Percentiles rank a stretch among this genome's conserved stretches.
These are phyloP conservation scores for Ursus arctos DNA, from an alignment of 2,113 vertebrate genomes.

Conservation along the genomic window DNA sequence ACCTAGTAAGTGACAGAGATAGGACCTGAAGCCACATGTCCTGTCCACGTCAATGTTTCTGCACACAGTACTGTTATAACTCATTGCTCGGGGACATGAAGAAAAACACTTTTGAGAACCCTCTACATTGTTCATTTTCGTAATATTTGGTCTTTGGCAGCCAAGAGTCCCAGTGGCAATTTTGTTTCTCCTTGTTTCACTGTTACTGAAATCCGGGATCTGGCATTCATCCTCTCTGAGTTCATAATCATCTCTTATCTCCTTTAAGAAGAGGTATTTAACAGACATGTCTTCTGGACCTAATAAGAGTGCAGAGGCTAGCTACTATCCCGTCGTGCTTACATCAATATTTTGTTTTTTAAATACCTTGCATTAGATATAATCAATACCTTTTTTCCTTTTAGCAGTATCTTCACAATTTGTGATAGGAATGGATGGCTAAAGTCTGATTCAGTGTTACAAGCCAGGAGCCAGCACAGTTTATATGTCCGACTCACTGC, in stretches of 20 bases:
- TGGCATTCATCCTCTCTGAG: background rate
- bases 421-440: background rate
- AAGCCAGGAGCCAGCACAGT: background rate
- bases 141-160: conserved; percentile 4
- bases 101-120: background rate
- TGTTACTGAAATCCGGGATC: background rate
- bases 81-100: background rate
- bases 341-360: conserved; percentile 19
- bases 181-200: background rate
- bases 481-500: background rate
- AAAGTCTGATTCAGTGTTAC: background rate
- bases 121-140: background rate
- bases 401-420: background rate
- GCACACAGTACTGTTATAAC: too few species aligned
- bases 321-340: background rate
- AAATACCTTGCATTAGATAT: background rate
- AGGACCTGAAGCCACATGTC: background rate
- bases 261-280: background rate
- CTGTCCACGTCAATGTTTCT: background rate
- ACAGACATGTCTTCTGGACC: background rate
- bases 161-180: background rate
- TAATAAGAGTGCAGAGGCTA: background rate
- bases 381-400: background rate
- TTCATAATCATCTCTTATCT: background rate
- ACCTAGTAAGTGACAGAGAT: background rate